Evolutionary conservation across 2,113 vertebrate genomes (phyloP), one percentile per base, ranked within the genome.

Genomic region (Scomber japonicus): DNA sequence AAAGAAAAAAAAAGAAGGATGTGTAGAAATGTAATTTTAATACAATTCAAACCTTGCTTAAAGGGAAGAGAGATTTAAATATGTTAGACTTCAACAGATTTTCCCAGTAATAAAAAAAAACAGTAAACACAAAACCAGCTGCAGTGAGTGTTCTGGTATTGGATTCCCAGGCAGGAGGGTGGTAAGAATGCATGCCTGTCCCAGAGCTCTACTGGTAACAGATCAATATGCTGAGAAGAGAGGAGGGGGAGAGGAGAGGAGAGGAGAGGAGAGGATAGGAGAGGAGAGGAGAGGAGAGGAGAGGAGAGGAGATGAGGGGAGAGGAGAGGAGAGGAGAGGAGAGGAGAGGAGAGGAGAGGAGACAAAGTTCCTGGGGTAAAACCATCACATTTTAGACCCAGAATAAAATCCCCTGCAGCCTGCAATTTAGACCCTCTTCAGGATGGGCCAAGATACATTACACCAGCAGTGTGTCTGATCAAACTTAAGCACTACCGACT

Each of bases 171-270:
- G 63, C 64, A 78, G 81, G 64, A 65, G 75, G 74, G 59, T 30
- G 66, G 68, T 64, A 45, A 57, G 63, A 82, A 78, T 61, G 49
- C 76, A 71, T 35, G 46, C 55, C 46, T 62, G 77, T 74, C 73
- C 66, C 14, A 66, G 48, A 57, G 87, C 46, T 78, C 50, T 50
- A 68, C 71, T 80, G 54, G 66, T 55, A 74, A 86, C 71, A 79
- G 80, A 88, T 90, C 90, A 80, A 89, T 90, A 71, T 49, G 35
- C 16, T 51, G 70, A 78, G 59, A 48, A 3, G 57, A 55, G 45
- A 11, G 11, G 27, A 21, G 3, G 4, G 53, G 40, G 60, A 6
- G 51, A 64, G 12, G 17, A 17, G 65, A 45, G 48, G 19, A 19
- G 9, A 35, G 17, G 8, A 40, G 62, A 35, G 12, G 11, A 17